Evolutionary conservation across 2,113 vertebrate species (phyloP).

Genomic region (Semicossyphus pulcher): DNA sequence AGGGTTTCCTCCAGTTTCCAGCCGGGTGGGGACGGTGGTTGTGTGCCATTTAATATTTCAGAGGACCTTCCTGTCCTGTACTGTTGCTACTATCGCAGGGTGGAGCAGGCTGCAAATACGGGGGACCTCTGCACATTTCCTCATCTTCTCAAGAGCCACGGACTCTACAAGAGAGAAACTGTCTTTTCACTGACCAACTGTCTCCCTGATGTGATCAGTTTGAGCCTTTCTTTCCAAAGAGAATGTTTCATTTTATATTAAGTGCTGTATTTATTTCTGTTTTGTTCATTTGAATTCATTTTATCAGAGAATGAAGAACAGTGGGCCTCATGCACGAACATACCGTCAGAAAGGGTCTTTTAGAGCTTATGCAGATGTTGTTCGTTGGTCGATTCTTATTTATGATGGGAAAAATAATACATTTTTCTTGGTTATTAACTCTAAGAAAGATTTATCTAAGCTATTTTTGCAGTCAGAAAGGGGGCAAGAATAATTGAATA

Average conservation of each 20-base stretch:
- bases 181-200: slow-evolving; percentile 27
- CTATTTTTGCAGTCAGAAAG: slow-evolving; percentile 1
- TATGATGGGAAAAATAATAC: slow-evolving; percentile 3
- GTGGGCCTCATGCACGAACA: slow-evolving; percentile 48
- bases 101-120: slow-evolving; percentile 10
- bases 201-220: slow-evolving; percentile 36
- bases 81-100: neutral
- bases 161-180: slow-evolving; percentile 34
- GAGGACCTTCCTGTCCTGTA: slow-evolving; percentile 12
- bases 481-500: neutral
- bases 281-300: slow-evolving; percentile 20
- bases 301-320: slow-evolving; percentile 23
- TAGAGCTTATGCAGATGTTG: too few species aligned
- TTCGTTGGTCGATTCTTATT: slow-evolving; percentile 31
- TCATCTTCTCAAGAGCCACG: slow-evolving; percentile 16
- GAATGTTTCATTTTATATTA: slow-evolving; percentile 59
- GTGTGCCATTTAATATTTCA: slow-evolving; percentile 33
- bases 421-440: slow-evolving; percentile 7
- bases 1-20: slow-evolving; percentile 25
- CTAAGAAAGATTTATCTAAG: neutral
- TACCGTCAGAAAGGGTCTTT: slow-evolving; percentile 11
- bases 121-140: slow-evolving; percentile 23
- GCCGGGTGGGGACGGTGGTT: slow-evolving; percentile 6
- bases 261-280: slow-evolving; percentile 68
- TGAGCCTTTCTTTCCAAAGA: slow-evolving; percentile 75